Percentiles rank a stretch among this genome's conserved stretches.
These are phyloP conservation scores for Indicator maculatus DNA, from an alignment of 2,113 vertebrate genomes.

Conservation along the genomic window DNA sequence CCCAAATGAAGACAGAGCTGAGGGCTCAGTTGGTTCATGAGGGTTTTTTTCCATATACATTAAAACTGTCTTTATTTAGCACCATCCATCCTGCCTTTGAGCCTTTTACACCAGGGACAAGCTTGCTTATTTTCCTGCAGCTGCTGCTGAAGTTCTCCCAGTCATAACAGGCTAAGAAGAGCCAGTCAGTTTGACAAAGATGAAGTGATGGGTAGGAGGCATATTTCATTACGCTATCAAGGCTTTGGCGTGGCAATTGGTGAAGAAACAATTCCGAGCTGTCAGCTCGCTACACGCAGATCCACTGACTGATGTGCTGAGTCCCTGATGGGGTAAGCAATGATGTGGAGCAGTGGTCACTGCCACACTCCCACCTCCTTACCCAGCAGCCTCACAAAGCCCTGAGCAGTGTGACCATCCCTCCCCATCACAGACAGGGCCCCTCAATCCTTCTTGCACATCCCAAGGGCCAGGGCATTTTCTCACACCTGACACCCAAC, in stretches of 20 bases:
- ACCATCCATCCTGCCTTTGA: background rate
- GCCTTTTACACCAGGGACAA: background rate
- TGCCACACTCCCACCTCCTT: fast-evolving
- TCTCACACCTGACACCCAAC: fast-evolving
- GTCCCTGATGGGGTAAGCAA: background rate
- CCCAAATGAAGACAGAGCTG: background rate
- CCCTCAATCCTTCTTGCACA: background rate
- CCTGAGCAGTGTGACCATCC: fast-evolving
- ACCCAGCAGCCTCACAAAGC: background rate
- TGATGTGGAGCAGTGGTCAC: background rate
- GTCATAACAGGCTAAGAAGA: conserved; percentile 11
- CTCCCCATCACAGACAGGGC: fast-evolving
- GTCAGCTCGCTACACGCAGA: conserved; percentile 37
- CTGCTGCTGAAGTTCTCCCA: background rate
- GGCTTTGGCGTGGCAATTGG: conserved; percentile 55
- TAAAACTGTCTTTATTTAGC: background rate
- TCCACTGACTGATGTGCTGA: conserved; percentile 36
- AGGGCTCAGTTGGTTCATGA: background rate
- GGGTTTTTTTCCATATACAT: background rate
- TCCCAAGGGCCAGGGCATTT: background rate
- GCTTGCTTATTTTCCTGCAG: conserved; percentile 39
- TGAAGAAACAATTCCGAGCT: conserved; percentile 67
- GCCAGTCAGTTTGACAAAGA: conserved; percentile 56
- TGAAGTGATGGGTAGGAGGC: conserved; percentile 65
- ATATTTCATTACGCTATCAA: conserved; percentile 62